Evolutionary conservation across 2,113 vertebrate species (phyloP).

Genomic region (Ophiodon elongatus): DNA sequence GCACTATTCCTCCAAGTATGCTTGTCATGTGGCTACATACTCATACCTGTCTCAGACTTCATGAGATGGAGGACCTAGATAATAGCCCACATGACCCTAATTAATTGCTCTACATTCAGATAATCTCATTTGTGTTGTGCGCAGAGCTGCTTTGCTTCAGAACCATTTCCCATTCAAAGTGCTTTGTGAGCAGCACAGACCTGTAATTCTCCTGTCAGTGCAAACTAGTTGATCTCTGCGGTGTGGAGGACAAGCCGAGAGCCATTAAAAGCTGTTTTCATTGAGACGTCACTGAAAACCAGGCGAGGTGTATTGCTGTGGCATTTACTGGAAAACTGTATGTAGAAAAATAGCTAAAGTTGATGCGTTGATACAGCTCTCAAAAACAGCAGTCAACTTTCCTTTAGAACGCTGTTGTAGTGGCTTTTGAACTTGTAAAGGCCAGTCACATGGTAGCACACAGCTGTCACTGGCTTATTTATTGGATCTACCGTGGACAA

Average conservation of each 20-base stretch:
- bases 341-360: not conserved
- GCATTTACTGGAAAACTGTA: constrained; percentile 32
- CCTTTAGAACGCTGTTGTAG: not conserved
- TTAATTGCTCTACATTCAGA: constrained; percentile 19
- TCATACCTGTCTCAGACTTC: not conserved
- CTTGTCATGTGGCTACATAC: not conserved
- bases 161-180: constrained; percentile 11
- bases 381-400: not conserved
- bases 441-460: not conserved
- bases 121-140: constrained; percentile 7
- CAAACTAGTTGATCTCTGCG: constrained; percentile 5
- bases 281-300: not conserved
- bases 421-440: constrained; percentile 1
- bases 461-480: constrained; percentile 5
- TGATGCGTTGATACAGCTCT: not conserved
- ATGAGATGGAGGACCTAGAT: not conserved
- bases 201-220: constrained; percentile 26
- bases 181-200: not conserved
- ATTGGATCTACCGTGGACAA: not conserved
- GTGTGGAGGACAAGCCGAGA: not conserved
- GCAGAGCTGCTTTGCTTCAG: not conserved
- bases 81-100: not conserved
- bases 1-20: not conserved
- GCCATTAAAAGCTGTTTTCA: constrained; percentile 18
- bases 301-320: constrained; percentile 13